phyloP scores from a whole-genome alignment of 1,140 invertebrate genomes.

The Hyles euphorbiae region DNA sequence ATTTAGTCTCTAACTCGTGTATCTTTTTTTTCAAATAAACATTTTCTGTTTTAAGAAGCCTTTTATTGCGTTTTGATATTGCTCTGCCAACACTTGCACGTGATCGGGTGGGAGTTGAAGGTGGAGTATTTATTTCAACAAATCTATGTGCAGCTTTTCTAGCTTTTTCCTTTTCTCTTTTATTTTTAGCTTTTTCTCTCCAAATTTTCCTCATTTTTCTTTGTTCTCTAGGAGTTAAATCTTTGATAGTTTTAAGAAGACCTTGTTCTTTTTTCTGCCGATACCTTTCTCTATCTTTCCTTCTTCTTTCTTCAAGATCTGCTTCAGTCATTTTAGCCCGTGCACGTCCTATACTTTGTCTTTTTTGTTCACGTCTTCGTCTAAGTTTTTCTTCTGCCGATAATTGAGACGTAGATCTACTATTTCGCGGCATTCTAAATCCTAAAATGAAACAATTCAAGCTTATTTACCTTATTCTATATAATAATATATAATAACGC shows the following conservation, averaged over 20 bases:
- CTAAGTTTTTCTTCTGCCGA: not conserved
- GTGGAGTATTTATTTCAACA: constrained; percentile 2
- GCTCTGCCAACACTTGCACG: too few species aligned
- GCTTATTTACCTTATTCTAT: too few species aligned
- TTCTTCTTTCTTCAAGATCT: constrained; percentile 22
- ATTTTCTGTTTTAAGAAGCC: too few species aligned
- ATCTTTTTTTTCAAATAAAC: too few species aligned
- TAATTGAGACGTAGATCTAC: too few species aligned
- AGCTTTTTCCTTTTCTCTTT: constrained; percentile 9
- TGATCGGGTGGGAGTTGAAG: not conserved
- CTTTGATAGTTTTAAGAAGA: constrained; percentile 16
- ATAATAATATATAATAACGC: too few species aligned
- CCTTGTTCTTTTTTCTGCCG: constrained; percentile 13
- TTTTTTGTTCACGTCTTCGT: constrained; percentile 19
- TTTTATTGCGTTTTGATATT: too few species aligned
- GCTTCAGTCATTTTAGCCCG: constrained; percentile 16
- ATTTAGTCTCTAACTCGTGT: too few species aligned
- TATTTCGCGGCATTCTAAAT: too few species aligned
- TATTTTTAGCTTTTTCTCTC: constrained; percentile 22
- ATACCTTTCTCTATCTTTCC: constrained; percentile 25
- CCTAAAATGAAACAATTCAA: too few species aligned
- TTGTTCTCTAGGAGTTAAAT: constrained; percentile 20
- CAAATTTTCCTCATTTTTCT: constrained; percentile 25
- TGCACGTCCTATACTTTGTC: constrained; percentile 14
- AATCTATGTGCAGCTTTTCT: not conserved